Evolutionary conservation across 2,113 vertebrate species (phyloP).

Genomic region (Melanerpes aurifrons): DNA sequence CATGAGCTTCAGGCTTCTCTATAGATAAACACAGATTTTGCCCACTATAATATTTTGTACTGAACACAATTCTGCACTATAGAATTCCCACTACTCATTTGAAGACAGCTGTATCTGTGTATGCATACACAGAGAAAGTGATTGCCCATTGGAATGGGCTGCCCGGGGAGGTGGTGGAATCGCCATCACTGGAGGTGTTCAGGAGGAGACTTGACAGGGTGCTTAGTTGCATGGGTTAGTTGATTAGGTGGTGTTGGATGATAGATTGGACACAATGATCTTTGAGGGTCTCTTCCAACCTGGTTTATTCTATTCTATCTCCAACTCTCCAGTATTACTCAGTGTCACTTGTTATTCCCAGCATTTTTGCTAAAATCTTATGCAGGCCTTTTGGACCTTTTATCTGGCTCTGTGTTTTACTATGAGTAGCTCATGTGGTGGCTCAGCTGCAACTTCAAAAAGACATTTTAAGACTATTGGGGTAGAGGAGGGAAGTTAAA

Average conservation of each 20-base stretch:
- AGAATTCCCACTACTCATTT: neutral
- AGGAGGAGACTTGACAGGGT: too few relatives aligned
- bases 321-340: neutral
- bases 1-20: neutral
- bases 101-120: neutral
- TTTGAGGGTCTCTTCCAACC: too few relatives aligned
- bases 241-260: too few relatives aligned
- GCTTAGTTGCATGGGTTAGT: too few relatives aligned
- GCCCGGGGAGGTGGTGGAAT: too few relatives aligned
- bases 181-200: too few relatives aligned
- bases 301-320: neutral
- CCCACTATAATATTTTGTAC: neutral
- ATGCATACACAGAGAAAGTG: too few relatives aligned
- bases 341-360: neutral
- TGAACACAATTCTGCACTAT: neutral
- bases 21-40: neutral
- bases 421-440: neutral
- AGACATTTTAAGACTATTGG: neutral
- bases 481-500: neutral
- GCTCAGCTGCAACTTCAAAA: neutral
- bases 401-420: neutral
- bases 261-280: too few relatives aligned
- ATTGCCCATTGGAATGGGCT: too few relatives aligned
- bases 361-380: neutral
- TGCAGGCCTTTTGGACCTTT: neutral